phyloP scores from a whole-genome alignment of 64 coral and sea anemone species.

The Trachythela sp. region DNA sequence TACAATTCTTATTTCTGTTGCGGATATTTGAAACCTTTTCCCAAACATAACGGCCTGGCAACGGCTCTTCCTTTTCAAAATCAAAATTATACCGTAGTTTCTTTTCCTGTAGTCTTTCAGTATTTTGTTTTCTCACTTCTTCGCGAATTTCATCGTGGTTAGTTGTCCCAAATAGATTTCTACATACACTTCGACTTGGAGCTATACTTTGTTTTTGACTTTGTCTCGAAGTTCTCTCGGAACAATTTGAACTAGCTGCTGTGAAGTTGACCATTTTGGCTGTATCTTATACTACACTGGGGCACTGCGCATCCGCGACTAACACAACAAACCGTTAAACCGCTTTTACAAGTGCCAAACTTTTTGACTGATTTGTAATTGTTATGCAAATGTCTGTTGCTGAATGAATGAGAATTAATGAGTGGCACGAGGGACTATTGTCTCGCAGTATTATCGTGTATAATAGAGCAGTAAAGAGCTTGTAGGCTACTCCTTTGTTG shows the following conservation, averaged over 20 bases:
- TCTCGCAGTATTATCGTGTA: neutral
- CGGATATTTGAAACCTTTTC: neutral
- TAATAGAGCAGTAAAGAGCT: neutral
- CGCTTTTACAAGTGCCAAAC: neutral
- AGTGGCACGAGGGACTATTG: neutral
- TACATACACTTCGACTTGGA: neutral
- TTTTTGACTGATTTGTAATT: neutral
- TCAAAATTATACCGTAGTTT: neutral
- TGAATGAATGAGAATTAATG: conserved; percentile 4
- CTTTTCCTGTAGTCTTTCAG: neutral
- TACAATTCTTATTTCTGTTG: no score
- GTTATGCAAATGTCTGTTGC: neutral
- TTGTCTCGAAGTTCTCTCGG: neutral
- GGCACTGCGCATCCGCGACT: neutral
- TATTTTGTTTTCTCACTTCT: neutral
- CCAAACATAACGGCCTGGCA: neutral
- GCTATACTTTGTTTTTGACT: neutral
- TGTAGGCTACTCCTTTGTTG: neutral
- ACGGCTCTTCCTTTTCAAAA: neutral
- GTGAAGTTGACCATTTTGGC: neutral
- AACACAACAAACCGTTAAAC: neutral
- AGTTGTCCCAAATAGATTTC: neutral
- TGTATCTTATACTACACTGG: neutral
- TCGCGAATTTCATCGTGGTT: neutral
- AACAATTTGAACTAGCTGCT: neutral